phyloP scores from a whole-genome alignment of 2,797 vertebrate species.

The Danio choprae region DNA sequence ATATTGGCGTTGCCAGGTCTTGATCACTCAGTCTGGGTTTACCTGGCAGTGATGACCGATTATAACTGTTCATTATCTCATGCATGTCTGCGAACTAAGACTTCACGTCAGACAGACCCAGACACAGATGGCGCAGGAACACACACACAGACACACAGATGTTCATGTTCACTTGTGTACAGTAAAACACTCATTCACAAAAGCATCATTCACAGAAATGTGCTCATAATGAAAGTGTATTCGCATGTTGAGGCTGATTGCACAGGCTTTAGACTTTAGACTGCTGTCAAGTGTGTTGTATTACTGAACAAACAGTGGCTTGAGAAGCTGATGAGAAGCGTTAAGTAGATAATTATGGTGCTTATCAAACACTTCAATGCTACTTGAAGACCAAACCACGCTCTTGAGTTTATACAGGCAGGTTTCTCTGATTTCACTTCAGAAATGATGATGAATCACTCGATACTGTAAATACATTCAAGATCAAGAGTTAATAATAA shows the following conservation, averaged over 20 bases:
- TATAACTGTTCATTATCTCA: background rate
- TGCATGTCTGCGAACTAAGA: background rate
- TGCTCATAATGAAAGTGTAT: slow-evolving; percentile 1
- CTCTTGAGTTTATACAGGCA: slow-evolving; percentile 31
- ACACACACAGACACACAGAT: background rate
- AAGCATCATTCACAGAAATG: background rate
- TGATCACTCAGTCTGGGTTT: background rate
- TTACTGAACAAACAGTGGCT: slow-evolving; percentile 41
- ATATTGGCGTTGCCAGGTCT: background rate
- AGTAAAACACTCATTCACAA: background rate
- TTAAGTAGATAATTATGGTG: slow-evolving; percentile 46
- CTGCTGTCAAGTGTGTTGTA: slow-evolving; percentile 11
- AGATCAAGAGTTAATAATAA: background rate
- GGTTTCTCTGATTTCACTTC: slow-evolving; percentile 21
- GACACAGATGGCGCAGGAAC: background rate
- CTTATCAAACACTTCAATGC: slow-evolving; percentile 47
- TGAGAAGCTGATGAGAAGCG: slow-evolving; percentile 34
- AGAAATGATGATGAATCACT: slow-evolving; percentile 6
- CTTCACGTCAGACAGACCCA: background rate
- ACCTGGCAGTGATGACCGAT: background rate
- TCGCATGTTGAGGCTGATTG: background rate
- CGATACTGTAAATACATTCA: background rate
- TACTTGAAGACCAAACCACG: slow-evolving; percentile 29
- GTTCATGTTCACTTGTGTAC: background rate
- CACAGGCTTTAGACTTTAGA: background rate